Evolutionary conservation across 2,888 invertebrate genomes (phyloP).

Genomic region (Zaprionus obscuricornis): DNA sequence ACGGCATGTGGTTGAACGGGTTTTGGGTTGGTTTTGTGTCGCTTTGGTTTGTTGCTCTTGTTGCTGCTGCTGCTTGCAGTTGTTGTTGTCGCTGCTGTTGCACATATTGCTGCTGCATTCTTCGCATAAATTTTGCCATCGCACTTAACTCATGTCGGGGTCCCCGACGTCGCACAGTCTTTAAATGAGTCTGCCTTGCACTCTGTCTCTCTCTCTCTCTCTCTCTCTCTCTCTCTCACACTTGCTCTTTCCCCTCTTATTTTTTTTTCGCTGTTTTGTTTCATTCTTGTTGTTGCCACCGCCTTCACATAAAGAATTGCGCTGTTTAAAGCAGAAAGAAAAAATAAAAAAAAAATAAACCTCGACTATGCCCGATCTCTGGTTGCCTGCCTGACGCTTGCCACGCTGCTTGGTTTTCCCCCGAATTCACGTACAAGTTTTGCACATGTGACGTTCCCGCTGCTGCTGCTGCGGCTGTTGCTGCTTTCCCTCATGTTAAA

Average conservation of each 20-base stretch:
- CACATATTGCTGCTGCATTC: conserved; percentile 75
- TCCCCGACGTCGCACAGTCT: conserved; percentile 35
- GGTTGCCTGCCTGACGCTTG: neutral
- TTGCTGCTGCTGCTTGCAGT: conserved; percentile 9
- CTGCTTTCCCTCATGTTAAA: conserved; percentile 62
- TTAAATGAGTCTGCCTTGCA: conserved; percentile 65
- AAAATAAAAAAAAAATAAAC: too few species aligned
- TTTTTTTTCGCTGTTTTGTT: too few species aligned
- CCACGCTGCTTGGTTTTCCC: too few species aligned
- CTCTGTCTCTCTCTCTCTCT: neutral
- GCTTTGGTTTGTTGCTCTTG: conserved; percentile 18
- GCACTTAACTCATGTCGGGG: conserved; percentile 73
- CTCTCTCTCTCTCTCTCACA: neutral
- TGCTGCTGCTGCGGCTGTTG: conserved; percentile 11
- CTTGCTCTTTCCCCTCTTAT: neutral
- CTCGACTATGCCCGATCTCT: conserved; percentile 36
- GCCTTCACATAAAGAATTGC: conserved; percentile 54
- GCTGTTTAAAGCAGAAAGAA: conserved; percentile 56
- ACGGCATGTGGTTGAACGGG: conserved; percentile 39
- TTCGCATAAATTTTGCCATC: conserved; percentile 76
- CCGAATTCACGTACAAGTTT: conserved; percentile 22
- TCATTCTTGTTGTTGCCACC: neutral
- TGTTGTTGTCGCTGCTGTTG: conserved; percentile 46
- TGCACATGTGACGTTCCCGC: conserved; percentile 54
- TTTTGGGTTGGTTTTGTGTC: conserved; percentile 23